Base-by-base conservation (phyloP, 2,888 invertebrate species). In the Suillia variegata region DNA sequence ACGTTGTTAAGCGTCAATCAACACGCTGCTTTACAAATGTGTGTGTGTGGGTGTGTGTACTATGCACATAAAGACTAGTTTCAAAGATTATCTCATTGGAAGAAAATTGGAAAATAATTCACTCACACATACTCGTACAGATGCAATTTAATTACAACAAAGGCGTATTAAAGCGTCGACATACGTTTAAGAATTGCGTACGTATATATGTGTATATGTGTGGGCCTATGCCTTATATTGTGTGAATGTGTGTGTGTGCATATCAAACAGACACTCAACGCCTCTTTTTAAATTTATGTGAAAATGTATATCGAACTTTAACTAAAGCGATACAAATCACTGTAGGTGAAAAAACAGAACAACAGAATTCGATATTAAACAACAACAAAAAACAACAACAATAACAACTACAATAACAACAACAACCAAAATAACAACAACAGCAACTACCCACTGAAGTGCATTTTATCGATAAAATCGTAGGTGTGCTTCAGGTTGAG, bases 131-230 rank as follows among this genome's bases (percentile, higher is more conserved):
- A 31, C 34, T 24, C 47, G 38, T 54, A 47, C 6, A n/a, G 38
- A 38, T 38, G n/a, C 10, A 13, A n/a, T 38, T 49, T 21, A 49
- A 51, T 51, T 51, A 51, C n/a, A 33, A 26, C 49, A 50, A 38
- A 50, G 54, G 22, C 58, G n/a, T n/a, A 54, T 22, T 54, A 54
- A 59, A 51, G 59, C 31, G 51, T 31, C 51, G 51, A 51, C 31
- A 51, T 31, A 26, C 51, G 51, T 51, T 51, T 31, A 12, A 31
- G 51, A 12, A 4, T 18, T 24, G 13, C 12, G 17, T 15, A 17
- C 1, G 33, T 13, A 48, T 33, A 22, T 33, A 15, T n/a, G 22
- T 13, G 42, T 26, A 18, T 54, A 22, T 54, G 22, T 17, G 18
- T 6, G 12, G 13, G 13, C 18, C 4, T 10, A 26, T 26, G 26